These are phyloP conservation scores for Bembecia ichneumoniformis DNA, from an alignment of 2,888 invertebrate species.

Conservation along the genomic window DNA sequence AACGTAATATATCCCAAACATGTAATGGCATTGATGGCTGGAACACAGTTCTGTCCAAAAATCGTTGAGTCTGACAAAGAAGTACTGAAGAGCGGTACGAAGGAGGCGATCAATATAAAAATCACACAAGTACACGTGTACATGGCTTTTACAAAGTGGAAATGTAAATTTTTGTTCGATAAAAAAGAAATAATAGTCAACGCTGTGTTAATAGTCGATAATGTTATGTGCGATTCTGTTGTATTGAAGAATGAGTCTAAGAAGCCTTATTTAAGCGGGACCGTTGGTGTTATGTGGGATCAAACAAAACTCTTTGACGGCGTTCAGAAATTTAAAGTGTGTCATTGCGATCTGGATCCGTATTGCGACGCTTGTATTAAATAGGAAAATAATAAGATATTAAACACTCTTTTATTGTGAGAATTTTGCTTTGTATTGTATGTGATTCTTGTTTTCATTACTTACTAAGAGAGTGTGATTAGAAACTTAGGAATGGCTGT, in stretches of 20 bases:
- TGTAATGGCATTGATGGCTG: conserved; percentile 39
- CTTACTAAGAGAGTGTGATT: conserved; percentile 13
- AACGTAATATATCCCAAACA: conserved; percentile 46
- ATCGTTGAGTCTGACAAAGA: conserved; percentile 29
- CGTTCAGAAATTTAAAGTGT: conserved; percentile 33
- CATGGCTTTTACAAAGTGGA: conserved; percentile 57
- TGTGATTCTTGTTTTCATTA: not conserved
- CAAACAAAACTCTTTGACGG: conserved; percentile 46
- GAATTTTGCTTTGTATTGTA: not conserved
- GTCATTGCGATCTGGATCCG: conserved; percentile 42
- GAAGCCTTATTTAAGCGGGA: conserved; percentile 29
- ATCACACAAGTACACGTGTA: conserved; percentile 52
- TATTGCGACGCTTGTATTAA: conserved; percentile 31
- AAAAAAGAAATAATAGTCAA: conserved; percentile 24
- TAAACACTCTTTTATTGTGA: not conserved
- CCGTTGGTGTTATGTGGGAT: conserved; percentile 44
- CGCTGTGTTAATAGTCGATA: conserved; percentile 34
- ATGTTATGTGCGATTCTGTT: conserved; percentile 38
- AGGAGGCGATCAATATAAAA: conserved; percentile 33
- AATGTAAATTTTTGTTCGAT: conserved; percentile 34
- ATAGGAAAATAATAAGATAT: conserved; percentile 1
- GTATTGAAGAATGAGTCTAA: conserved; percentile 34
- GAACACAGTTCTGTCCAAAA: conserved; percentile 45
- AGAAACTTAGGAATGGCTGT: conserved; percentile 14
- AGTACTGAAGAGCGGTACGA: conserved; percentile 35